Base-by-base conservation (phyloP, 1,140 invertebrate genomes). In the Drosophila lacteicornis region DNA sequence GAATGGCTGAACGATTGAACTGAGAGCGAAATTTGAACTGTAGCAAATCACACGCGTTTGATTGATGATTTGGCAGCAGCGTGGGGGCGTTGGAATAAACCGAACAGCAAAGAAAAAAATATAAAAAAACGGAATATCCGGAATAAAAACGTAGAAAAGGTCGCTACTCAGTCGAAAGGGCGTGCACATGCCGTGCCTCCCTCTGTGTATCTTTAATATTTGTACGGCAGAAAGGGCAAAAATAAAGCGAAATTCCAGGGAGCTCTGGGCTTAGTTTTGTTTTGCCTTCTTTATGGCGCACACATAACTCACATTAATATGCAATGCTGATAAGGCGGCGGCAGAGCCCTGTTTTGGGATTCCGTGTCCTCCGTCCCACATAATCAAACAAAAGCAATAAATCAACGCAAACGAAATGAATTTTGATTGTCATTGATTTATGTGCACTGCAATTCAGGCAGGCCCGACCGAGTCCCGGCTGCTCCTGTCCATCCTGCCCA, bases 381-480 rank as follows among this genome's bases (percentile, higher is more conserved):
- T 83, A 88, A 88, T 88, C 84, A 90, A 88, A 90, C 84, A 88
- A 84, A 84, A 73, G 84, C 84, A 88, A 88, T 88, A 88, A 88
- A 88, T 88, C 85, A 90, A 79, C 53, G 81, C 70, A 75, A 79
- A 79, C 77, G 85, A 90, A 88, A 88, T 84, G 85, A 88, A 90
- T 88, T 88, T 88, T 88, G 85, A 88, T 88, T 90, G 85, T 88
- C 85, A 88, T 88, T 88, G 85, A 88, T 88, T 88, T 87, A 88
- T 88, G 85, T 81, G 69, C 62, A 76, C 59, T 88, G 77, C 84
- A 84, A 59, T 87, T 70, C 51, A 38, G 63, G 56, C 51, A 38
- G 63, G 56, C 42, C 8, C n/a, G 46, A 12, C 45, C 81, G 79
- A 75, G 62, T 57, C 67, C 78, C 49, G 46, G 15, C 2, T 9